Percentiles rank a stretch among this genome's conserved stretches.
Conservation (phyloP, 2,113 vertebrate species). For the Colistium nudipinnis region DNA sequence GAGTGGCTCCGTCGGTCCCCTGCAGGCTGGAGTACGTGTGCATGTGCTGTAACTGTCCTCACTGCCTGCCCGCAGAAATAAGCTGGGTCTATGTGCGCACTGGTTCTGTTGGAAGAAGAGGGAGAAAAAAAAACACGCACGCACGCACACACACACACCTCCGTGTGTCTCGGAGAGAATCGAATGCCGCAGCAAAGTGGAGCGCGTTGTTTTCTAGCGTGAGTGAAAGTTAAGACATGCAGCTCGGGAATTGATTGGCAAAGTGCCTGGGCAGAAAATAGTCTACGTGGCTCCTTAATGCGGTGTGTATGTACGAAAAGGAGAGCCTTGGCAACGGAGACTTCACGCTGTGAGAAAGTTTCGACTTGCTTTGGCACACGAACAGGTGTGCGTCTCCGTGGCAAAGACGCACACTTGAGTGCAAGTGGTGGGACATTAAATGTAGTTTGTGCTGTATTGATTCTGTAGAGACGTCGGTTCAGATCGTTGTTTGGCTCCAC, state of each 20-base stretch:
- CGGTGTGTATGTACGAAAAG: conserved; percentile 40
- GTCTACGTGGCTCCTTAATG: conserved; percentile 74
- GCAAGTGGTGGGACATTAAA: too few species aligned
- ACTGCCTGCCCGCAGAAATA: conserved; percentile 51
- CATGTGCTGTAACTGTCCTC: too few species aligned
- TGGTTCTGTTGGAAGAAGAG: conserved; percentile 45
- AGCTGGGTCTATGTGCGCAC: conserved; percentile 25
- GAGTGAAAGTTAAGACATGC: conserved; percentile 85
- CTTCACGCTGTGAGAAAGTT: conserved; percentile 32
- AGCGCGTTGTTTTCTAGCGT: conserved; percentile 77
- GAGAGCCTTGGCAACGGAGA: conserved; percentile 19
- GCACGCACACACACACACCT: neutral
- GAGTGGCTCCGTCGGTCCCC: conserved; percentile 12
- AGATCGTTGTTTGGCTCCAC: too few species aligned
- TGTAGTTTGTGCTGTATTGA: too few species aligned
- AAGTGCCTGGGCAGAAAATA: conserved; percentile 83
- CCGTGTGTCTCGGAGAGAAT: conserved; percentile 46
- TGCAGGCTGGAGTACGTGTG: conserved; percentile 36
- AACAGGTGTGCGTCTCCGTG: too few species aligned
- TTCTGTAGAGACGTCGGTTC: too few species aligned
- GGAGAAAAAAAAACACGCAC: neutral
- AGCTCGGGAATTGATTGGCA: conserved; percentile 83
- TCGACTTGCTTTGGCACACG: neutral
- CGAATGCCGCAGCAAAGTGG: conserved; percentile 69
- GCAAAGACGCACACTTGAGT: too few species aligned